Conservation (phyloP, 2,113 vertebrate species). For the Aepyceros melampus region DNA sequence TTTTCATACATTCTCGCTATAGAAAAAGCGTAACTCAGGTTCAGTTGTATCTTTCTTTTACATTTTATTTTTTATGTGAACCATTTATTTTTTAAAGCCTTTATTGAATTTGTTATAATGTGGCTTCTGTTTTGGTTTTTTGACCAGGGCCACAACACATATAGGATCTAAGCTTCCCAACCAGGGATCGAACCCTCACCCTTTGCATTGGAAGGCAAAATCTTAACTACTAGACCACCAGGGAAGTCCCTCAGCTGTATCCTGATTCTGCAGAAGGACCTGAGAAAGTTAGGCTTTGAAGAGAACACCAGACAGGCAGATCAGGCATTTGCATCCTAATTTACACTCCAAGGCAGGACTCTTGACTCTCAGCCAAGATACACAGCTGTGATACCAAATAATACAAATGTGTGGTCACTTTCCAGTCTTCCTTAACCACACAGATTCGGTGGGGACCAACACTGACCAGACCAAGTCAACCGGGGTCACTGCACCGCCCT, state of each 20-base stretch:
- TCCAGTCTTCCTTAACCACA: background rate
- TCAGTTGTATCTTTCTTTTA: background rate
- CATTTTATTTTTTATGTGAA: background rate
- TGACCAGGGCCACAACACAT: background rate
- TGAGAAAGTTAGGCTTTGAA: background rate
- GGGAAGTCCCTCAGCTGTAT: background rate
- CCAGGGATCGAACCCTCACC: background rate
- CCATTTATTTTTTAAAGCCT: background rate
- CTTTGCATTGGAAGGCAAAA: background rate
- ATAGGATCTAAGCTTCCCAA: background rate
- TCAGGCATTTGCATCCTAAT: background rate
- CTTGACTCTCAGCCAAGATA: fast-evolving
- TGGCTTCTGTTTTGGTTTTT: background rate
- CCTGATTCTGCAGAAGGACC: background rate
- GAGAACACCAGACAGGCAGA: background rate
- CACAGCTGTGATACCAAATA: background rate
- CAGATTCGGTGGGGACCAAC: fast-evolving
- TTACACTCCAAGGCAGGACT: background rate
- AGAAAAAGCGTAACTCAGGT: background rate
- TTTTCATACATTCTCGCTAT: background rate
- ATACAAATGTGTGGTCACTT: background rate
- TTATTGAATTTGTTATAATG: background rate
- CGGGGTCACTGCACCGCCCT: background rate
- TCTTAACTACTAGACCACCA: background rate
- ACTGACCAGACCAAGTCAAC: background rate